A percentile compares a stretch with the other conserved stretches of the same genome.
These are phyloP conservation scores for Trematocara marginatum DNA, from an alignment of 2,113 vertebrate species.

Conservation along the genomic window DNA sequence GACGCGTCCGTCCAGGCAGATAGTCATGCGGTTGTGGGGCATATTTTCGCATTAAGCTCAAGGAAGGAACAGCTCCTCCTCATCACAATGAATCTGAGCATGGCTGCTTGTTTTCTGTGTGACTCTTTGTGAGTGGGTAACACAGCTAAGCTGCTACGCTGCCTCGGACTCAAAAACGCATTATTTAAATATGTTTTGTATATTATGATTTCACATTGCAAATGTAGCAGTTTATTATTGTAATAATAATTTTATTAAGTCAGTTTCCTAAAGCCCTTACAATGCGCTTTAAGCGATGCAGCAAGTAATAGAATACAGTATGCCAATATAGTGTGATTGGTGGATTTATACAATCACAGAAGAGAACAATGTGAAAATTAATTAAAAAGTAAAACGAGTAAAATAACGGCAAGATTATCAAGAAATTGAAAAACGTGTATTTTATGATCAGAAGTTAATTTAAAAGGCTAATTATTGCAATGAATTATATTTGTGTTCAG, in stretches of 20 bases:
- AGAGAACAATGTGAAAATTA: neutral
- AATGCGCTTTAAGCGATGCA: too few species aligned
- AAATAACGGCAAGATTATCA: neutral
- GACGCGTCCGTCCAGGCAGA: slow-evolving; percentile 5
- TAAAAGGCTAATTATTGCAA: neutral
- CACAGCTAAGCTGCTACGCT: neutral
- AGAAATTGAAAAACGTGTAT: neutral
- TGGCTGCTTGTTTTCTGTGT: slow-evolving; percentile 11
- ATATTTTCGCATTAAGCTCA: slow-evolving; percentile 56
- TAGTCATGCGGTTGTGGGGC: slow-evolving; percentile 30
- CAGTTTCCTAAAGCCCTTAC: neutral
- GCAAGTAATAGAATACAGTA: neutral
- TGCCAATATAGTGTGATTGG: fast-evolving
- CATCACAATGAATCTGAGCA: slow-evolving; percentile 49
- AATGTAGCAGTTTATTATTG: neutral
- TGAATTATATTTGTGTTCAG: neutral
- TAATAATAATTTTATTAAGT: neutral
- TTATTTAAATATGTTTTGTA: neutral
- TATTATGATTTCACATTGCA: neutral
- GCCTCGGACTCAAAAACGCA: neutral
- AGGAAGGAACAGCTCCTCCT: slow-evolving; percentile 62
- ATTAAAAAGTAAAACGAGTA: neutral
- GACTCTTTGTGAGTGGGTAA: slow-evolving; percentile 43
- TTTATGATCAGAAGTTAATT: neutral
- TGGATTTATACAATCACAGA: neutral